Evolutionary conservation across 1,140 invertebrate species (phyloP).

Genomic region (Drosophila lacteicornis): DNA sequence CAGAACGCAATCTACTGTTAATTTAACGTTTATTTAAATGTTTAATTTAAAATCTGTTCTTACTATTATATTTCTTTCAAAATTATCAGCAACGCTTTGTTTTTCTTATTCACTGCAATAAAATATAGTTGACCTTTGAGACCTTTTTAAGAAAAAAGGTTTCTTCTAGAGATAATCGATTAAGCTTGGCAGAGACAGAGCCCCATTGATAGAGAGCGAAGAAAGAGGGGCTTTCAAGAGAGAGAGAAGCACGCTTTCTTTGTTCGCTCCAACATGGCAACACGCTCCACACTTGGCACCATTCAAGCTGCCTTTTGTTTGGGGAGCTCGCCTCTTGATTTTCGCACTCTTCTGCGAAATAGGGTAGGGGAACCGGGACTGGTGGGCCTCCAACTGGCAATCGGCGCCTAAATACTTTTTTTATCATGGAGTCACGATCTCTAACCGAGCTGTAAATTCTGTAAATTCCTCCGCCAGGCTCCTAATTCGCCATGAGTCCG

Average conservation of each 20-base stretch:
- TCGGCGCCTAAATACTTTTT: slow-evolving; percentile 4
- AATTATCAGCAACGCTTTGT: neutral
- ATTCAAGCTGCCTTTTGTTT: slow-evolving; percentile 44
- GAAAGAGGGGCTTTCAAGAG: slow-evolving; percentile 20
- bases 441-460: slow-evolving; percentile 28
- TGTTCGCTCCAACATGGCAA: slow-evolving; percentile 46
- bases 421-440: slow-evolving; percentile 10
- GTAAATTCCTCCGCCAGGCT: slow-evolving; percentile 32
- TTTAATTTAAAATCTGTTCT: neutral
- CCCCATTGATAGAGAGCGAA: neutral
- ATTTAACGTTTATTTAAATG: neutral
- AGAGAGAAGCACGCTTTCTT: slow-evolving; percentile 27
- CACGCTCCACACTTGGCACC: slow-evolving; percentile 37
- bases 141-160: slow-evolving; percentile 2
- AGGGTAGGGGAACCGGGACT: neutral
- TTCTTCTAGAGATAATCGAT: slow-evolving; percentile 10
- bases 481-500: slow-evolving; percentile 45
- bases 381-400: slow-evolving; percentile 3
- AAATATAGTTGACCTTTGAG: neutral
- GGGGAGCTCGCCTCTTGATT: slow-evolving; percentile 24
- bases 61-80: neutral
- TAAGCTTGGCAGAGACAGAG: slow-evolving; percentile 10
- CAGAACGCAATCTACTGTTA: no score
- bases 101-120: neutral
- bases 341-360: slow-evolving; percentile 57